Conservation (phyloP, 2,888 invertebrate species). For the Caenorhabditis imperialis region DNA sequence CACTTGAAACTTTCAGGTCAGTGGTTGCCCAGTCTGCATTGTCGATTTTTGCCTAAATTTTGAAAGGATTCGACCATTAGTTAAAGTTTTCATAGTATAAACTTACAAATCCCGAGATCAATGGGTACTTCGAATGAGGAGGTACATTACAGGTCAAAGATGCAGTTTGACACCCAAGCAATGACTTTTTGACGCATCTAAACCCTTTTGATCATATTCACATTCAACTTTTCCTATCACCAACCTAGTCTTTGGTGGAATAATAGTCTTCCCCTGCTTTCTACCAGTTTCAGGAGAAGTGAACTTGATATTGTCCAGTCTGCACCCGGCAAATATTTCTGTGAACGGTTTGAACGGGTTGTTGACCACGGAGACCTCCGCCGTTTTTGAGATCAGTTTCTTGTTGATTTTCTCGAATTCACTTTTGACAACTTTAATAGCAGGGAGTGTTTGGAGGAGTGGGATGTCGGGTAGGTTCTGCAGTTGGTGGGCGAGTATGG, state of each 20-base stretch:
- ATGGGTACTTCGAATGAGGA: slow-evolving; percentile 27
- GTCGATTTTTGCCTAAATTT: slow-evolving; percentile 44
- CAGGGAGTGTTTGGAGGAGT: slow-evolving; percentile 8
- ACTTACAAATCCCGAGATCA: slow-evolving; percentile 54
- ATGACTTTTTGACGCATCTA: slow-evolving; percentile 38
- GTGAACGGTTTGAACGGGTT: slow-evolving; percentile 29
- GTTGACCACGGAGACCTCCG: slow-evolving; percentile 6
- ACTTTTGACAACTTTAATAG: slow-evolving; percentile 28
- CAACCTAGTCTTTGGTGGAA: slow-evolving; percentile 42
- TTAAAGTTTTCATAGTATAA: not conserved
- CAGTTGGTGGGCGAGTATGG: slow-evolving; percentile 19
- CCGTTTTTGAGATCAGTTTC: slow-evolving; percentile 32
- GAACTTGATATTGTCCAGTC: slow-evolving; percentile 36
- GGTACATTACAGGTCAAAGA: slow-evolving; percentile 30
- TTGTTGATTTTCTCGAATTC: slow-evolving; percentile 31
- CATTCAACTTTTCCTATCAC: too few relatives aligned
- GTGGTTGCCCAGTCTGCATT: slow-evolving; percentile 56
- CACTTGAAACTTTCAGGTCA: slow-evolving; percentile 25
- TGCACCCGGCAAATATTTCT: slow-evolving; percentile 36
- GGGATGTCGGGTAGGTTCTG: slow-evolving; percentile 21
- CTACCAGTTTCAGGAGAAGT: slow-evolving; percentile 37
- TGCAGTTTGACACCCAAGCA: slow-evolving; percentile 30
- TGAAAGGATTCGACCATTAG: not conserved
- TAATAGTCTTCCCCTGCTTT: slow-evolving; percentile 25
- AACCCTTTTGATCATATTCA: too few relatives aligned